Conservation (phyloP, 1,140 invertebrate species). For the Atta colombica region DNA sequence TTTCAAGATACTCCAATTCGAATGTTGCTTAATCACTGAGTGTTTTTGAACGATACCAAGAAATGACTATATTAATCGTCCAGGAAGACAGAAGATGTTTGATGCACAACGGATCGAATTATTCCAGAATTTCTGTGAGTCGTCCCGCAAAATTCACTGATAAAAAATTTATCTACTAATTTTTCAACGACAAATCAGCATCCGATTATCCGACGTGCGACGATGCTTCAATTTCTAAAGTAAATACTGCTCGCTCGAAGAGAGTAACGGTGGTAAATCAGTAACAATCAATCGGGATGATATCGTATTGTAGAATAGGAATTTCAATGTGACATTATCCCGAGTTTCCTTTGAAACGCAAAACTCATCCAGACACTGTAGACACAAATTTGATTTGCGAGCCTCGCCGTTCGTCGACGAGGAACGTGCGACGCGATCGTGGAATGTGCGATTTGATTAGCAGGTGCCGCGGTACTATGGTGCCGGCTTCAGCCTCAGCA, state of each 20-base stretch:
- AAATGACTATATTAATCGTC: background rate
- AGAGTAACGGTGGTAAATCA: background rate
- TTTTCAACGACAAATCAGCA: background rate
- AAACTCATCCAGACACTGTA: conserved; percentile 11
- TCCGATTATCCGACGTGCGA: background rate
- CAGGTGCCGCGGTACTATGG: conserved; percentile 81
- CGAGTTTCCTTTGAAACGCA: background rate
- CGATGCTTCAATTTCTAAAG: background rate
- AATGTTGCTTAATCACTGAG: background rate
- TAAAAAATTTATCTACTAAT: background rate
- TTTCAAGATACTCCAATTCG: background rate
- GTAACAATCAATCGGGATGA: background rate
- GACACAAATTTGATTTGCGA: background rate
- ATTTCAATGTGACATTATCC: background rate
- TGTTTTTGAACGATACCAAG: background rate
- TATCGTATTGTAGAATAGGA: background rate
- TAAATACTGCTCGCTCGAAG: background rate
- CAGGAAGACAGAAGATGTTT: background rate
- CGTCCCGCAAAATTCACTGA: conserved; percentile 8
- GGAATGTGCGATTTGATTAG: conserved; percentile 82
- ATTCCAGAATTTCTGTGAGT: background rate
- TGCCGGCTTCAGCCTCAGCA: conserved; percentile 71
- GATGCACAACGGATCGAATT: background rate
- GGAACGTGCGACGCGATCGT: conserved; percentile 47
- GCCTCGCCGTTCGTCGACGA: conserved; percentile 7